phyloP scores from a whole-genome alignment of 2,797 vertebrate genomes.

The Bradypodion ventrale region DNA sequence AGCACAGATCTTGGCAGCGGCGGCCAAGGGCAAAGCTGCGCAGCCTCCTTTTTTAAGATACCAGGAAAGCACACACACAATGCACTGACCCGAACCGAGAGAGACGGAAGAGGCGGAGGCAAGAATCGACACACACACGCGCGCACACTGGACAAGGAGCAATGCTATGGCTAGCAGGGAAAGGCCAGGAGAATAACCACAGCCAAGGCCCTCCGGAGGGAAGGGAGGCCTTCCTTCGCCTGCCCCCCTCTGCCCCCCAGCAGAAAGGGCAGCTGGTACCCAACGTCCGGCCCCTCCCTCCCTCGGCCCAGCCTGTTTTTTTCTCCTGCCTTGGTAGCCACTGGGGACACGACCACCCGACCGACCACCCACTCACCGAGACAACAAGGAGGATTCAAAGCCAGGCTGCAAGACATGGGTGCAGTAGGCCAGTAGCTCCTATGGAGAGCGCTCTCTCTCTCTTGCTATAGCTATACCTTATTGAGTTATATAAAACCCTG shows the following conservation, averaged over 20 bases:
- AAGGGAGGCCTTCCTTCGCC: too few species aligned
- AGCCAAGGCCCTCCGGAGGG: too few species aligned
- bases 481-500: conserved; percentile 75
- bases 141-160: conserved; percentile 70
- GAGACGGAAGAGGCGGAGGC: conserved; percentile 42
- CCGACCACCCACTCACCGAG: too few species aligned
- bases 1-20: conserved; percentile 73
- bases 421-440: conserved; percentile 77
- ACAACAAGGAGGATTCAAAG: conserved; percentile 77
- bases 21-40: conserved; percentile 77
- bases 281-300: background rate
- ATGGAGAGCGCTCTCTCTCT: conserved; percentile 59
- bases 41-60: conserved; percentile 74
- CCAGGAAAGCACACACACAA: conserved; percentile 78
- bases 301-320: background rate
- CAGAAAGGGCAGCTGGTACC: too few species aligned
- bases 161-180: conserved; percentile 67
- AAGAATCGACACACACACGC: conserved; percentile 13
- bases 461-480: conserved; percentile 29
- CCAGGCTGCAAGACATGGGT: conserved; percentile 78
- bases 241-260: too few species aligned
- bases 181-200: conserved; percentile 45
- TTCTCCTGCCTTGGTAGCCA: conserved; percentile 53
- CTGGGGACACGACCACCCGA: conserved; percentile 79
- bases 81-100: conserved; percentile 71